Base-by-base conservation (phyloP, 2,113 vertebrate genomes). In the Falcunculus frontatus region DNA sequence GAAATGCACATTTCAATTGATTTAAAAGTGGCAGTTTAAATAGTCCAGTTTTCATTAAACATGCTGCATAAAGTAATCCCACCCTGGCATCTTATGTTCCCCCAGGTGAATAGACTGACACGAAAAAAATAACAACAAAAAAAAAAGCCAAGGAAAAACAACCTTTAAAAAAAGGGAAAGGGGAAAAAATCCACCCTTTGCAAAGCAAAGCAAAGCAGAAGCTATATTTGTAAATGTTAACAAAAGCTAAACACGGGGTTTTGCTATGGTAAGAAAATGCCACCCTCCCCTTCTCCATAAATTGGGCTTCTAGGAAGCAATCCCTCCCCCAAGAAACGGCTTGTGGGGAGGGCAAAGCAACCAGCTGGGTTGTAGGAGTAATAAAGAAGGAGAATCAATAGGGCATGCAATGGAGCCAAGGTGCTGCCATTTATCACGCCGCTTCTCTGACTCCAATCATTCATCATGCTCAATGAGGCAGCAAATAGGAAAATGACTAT, bases 401-500 rank as follows among this genome's bases (percentile, higher is more conserved):
- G 99, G 99, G 98, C 99, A 99, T 99, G 99, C 99, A 99, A 98
- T 99, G 98, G 98, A 99, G 99, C 99, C 99, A 99, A 99, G 99
- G 99, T 99, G 99, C 99, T 99, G 99, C 99, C 99, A 99, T 99
- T 99, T 99, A 99, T 99, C 99, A 99, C 99, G 98, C 99, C 98
- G 99, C 99, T 99, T 99, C 99, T 99, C 99, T 99, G 99, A 99
- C 99, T 99, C 99, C 99, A 99, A 99, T 99, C 99, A 99, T 99
- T 99, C 99, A 99, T 99, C 99, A 99, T 99, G 99, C 99, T 99
- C 99, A 99, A 99, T 99, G 99, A 99, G 99, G 99, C 99, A 99
- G 99, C 99, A 99, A 99, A 99, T 99, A 99, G 99, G 99, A 99
- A 99, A 99, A 99, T 99, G 99, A 99, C 99, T 99, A 99, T 99